phyloP scores from a whole-genome alignment of 2,797 vertebrate genomes.

The Chelon auratus region DNA sequence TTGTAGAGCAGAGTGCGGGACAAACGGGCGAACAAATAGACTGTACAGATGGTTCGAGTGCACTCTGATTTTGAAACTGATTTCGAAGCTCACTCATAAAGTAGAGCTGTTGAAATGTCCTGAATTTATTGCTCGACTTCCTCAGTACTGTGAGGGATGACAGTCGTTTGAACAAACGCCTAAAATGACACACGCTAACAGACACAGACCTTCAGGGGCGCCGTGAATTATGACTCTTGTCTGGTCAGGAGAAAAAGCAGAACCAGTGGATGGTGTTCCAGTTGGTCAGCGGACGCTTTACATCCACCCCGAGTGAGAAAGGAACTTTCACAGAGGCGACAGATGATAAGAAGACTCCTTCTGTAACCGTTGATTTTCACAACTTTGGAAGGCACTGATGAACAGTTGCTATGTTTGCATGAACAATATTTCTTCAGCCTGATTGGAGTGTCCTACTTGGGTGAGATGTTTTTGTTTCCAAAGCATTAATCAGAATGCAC shows the following conservation, averaged over 20 bases:
- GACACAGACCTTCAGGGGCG: background rate
- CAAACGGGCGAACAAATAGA: slow-evolving; percentile 59
- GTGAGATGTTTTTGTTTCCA: too few species aligned
- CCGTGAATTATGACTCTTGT: background rate
- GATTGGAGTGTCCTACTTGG: too few species aligned
- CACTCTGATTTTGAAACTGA: background rate
- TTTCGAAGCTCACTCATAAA: background rate
- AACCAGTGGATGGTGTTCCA: background rate
- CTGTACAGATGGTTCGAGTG: slow-evolving; percentile 23
- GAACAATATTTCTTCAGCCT: too few species aligned
- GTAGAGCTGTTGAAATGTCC: background rate
- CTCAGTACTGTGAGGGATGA: background rate
- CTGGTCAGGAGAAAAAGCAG: background rate
- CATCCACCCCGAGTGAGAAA: background rate
- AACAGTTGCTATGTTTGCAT: too few species aligned
- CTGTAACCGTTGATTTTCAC: background rate
- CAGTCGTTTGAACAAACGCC: slow-evolving; percentile 3
- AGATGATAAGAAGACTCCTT: too few species aligned
- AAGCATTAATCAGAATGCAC: too few species aligned
- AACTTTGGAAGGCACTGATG: background rate
- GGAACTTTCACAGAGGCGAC: background rate
- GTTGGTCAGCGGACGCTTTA: background rate
- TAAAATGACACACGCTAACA: background rate
- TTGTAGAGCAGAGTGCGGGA: slow-evolving; percentile 29
- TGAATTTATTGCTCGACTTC: background rate